phyloP scores from a whole-genome alignment of 2,888 invertebrate species.

The Ornithoptera priamus region DNA sequence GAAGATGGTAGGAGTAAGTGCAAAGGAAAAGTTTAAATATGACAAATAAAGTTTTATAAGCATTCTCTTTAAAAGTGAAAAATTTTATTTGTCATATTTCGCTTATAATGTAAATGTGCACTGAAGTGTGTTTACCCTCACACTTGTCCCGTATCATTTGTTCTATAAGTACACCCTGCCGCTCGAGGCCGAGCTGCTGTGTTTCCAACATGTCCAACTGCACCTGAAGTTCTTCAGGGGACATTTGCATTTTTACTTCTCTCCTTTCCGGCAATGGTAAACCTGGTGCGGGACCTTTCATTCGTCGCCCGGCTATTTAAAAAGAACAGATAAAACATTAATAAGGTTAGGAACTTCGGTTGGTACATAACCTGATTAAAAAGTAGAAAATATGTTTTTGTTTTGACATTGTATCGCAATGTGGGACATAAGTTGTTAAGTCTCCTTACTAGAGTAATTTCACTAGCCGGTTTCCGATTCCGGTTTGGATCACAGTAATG shows the following conservation, averaged over 20 bases:
- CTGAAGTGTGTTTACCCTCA: conserved; percentile 74
- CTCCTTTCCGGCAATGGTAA: conserved; percentile 86
- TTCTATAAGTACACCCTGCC: conserved; percentile 94
- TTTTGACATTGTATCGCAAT: not conserved
- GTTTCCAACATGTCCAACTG: conserved; percentile 90
- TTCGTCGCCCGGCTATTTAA: conserved; percentile 83
- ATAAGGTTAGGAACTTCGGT: not conserved
- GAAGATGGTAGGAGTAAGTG: conserved; percentile 9
- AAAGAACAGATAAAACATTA: not conserved
- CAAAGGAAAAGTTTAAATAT: conserved; percentile 17
- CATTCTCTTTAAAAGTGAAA: not conserved
- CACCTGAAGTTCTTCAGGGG: conserved; percentile 81
- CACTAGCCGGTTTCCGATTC: too few species aligned
- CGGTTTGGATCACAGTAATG: too few species aligned
- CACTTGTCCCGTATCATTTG: conserved; percentile 92
- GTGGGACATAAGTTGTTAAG: too few species aligned
- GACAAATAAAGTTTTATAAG: conserved; percentile 18
- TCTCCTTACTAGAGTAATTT: too few species aligned
- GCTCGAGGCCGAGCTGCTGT: conserved; percentile 92
- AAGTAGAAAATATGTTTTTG: not conserved
- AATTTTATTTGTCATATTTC: conserved; percentile 14
- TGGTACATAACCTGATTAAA: not conserved
- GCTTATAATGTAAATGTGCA: conserved; percentile 44
- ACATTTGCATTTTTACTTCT: conserved; percentile 77
- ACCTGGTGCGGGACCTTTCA: conserved; percentile 91